phyloP scores from a whole-genome alignment of 2,113 vertebrate genomes.

The Parus major region DNA sequence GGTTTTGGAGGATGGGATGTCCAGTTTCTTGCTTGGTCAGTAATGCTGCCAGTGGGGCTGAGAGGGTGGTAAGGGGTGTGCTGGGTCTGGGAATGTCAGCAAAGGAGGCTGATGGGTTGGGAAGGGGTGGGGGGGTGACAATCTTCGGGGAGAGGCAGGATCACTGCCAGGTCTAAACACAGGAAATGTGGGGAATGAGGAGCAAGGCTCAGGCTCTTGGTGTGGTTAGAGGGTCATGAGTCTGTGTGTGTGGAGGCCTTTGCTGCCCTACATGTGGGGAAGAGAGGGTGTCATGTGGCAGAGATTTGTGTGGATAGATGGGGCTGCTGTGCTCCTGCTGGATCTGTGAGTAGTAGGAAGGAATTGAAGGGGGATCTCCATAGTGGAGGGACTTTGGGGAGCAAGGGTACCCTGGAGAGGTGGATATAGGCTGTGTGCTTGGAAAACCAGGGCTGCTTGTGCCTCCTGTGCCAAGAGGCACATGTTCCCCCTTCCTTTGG shows the following conservation, averaged over 20 bases:
- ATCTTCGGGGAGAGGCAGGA: neutral
- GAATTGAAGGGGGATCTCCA: rapidly evolving
- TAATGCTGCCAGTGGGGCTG: neutral
- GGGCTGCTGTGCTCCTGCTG: neutral
- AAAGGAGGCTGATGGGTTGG: neutral
- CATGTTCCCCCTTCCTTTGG: neutral
- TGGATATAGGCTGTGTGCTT: neutral
- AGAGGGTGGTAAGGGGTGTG: neutral
- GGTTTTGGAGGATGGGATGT: rapidly evolving
- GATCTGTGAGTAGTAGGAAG: neutral
- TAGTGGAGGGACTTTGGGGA: neutral
- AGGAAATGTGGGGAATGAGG: rapidly evolving
- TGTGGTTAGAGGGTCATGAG: rapidly evolving
- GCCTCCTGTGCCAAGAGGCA: neutral
- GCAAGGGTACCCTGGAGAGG: neutral
- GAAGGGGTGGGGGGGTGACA: neutral
- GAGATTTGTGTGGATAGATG: neutral
- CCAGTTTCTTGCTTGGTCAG: neutral
- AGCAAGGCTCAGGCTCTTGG: neutral
- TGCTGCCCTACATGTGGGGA: rapidly evolving
- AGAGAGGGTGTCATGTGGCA: neutral
- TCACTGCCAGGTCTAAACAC: rapidly evolving
- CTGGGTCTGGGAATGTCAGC: neutral
- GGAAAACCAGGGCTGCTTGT: neutral
- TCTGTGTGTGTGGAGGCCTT: neutral